These are phyloP conservation scores for Mimumesa dahlbomi DNA, from an alignment of 2,888 invertebrate species.

Conservation along the genomic window DNA sequence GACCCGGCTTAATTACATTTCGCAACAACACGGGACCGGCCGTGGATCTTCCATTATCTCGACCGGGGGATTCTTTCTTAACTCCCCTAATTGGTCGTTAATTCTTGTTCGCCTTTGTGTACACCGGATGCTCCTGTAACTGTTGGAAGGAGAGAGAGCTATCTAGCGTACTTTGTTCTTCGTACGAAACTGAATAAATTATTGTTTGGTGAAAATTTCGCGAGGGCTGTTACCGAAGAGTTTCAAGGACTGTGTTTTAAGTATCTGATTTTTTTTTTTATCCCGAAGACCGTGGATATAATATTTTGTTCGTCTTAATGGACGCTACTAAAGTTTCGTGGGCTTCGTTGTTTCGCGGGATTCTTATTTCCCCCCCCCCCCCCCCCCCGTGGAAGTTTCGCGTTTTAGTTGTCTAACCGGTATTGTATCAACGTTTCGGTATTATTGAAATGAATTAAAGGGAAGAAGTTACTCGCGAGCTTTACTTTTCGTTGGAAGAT, in stretches of 20 bases:
- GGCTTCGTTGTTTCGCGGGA: neutral
- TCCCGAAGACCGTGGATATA: too few relatives aligned
- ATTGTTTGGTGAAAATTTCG: neutral
- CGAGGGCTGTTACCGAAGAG: too few relatives aligned
- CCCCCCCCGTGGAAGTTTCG: too few relatives aligned
- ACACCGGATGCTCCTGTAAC: constrained; percentile 22
- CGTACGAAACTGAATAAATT: constrained; percentile 1
- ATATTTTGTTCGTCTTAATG: too few relatives aligned
- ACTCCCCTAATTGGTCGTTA: constrained; percentile 58
- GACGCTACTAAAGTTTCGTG: neutral
- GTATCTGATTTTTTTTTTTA: too few relatives aligned
- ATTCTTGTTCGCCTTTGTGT: constrained; percentile 47
- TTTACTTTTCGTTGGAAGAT: too few relatives aligned
- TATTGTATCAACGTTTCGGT: too few relatives aligned
- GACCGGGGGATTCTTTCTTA: constrained; percentile 47
- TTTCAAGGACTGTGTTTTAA: too few relatives aligned
- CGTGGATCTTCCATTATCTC: constrained; percentile 48
- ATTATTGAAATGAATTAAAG: too few relatives aligned
- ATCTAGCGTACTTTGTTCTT: constrained; percentile 9
- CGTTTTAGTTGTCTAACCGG: too few relatives aligned
- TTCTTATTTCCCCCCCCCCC: too few relatives aligned
- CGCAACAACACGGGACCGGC: constrained; percentile 37
- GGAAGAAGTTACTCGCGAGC: too few relatives aligned
- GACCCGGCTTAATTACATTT: constrained; percentile 53
- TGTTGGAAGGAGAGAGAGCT: constrained; percentile 9